These are phyloP conservation scores for Pelobates fuscus DNA, from an alignment of 2,113 vertebrate genomes.

Conservation along the genomic window DNA sequence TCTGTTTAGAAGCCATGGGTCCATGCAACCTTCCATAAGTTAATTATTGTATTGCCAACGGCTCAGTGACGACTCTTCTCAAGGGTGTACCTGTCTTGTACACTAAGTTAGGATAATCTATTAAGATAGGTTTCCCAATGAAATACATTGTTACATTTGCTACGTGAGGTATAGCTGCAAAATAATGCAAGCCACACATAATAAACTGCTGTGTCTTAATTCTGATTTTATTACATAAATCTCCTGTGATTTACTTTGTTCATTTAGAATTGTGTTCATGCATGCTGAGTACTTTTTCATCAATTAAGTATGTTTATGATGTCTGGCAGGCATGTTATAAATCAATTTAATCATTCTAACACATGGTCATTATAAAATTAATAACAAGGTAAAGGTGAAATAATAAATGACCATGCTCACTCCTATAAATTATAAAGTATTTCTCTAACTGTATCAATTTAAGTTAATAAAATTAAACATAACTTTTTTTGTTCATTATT, in stretches of 20 bases:
- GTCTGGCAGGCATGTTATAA: constrained; percentile 46
- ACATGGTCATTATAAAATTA: constrained; percentile 54
- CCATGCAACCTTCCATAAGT: neutral
- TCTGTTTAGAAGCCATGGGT: neutral
- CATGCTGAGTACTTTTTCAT: constrained; percentile 22
- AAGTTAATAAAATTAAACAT: no score
- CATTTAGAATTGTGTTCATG: neutral
- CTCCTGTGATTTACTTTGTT: constrained; percentile 39
- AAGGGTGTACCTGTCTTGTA: neutral
- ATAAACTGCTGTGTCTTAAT: constrained; percentile 48
- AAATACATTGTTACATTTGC: neutral
- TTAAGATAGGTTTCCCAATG: neutral
- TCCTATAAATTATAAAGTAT: constrained; percentile 50
- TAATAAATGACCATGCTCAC: constrained; percentile 24
- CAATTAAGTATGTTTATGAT: constrained; percentile 11
- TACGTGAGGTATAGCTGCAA: neutral
- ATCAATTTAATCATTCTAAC: constrained; percentile 56
- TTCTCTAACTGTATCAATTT: neutral
- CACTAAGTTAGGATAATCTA: neutral
- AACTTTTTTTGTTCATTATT: no score
- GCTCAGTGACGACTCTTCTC: neutral
- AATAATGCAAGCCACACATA: constrained; percentile 51
- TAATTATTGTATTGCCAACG: neutral
- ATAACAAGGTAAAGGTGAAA: constrained; percentile 59
- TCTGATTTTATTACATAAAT: constrained; percentile 58